These are phyloP conservation scores for Gymnogyps californianus DNA, from an alignment of 2,113 vertebrate species.

Conservation along the genomic window DNA sequence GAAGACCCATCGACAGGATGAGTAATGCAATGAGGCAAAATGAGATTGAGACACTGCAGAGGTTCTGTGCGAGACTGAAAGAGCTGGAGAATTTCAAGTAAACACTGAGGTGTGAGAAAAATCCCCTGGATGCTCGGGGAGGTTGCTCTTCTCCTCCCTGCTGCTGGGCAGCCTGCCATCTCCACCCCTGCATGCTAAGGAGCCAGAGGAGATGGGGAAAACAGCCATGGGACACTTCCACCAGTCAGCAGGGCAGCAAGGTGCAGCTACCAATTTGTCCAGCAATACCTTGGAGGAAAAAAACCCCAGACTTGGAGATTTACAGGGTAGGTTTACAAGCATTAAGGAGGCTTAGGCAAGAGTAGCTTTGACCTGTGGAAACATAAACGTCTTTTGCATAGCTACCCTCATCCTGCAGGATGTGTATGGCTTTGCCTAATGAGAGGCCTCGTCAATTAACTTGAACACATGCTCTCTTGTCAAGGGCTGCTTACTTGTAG, in stretches of 20 bases:
- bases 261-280: not conserved
- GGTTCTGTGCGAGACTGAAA: not conserved
- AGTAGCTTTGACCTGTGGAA: not conserved
- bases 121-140: not conserved
- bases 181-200: fast-evolving
- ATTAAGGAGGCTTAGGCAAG: not conserved
- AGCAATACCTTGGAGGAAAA: not conserved
- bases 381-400: not conserved
- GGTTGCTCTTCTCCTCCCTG: not conserved
- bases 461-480: not conserved
- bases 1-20: not conserved
- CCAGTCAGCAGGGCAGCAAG: not conserved
- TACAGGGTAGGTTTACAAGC: not conserved
- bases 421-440: not conserved
- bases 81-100: not conserved
- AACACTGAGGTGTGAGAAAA: not conserved
- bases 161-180: not conserved
- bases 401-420: not conserved
- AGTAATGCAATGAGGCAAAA: not conserved
- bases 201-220: not conserved
- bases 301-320: not conserved
- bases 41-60: not conserved
- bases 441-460: not conserved
- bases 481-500: not conserved
- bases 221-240: not conserved